Percentiles rank a stretch among this genome's conserved stretches.
Conservation (phyloP, 2,113 vertebrate species). For the Oryzias melastigma region DNA sequence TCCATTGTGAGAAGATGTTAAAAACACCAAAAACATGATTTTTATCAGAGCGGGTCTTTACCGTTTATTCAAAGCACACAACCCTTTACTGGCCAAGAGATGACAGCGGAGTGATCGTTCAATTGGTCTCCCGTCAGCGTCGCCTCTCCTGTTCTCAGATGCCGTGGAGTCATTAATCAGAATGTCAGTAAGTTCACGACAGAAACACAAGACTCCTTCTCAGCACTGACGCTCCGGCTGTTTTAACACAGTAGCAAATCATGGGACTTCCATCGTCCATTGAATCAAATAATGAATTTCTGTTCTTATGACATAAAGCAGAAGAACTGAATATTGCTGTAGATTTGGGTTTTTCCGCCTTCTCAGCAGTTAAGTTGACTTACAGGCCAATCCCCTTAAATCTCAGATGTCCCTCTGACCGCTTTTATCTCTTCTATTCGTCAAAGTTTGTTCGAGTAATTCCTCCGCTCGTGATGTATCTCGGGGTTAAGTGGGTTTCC, state of each 20-base stretch:
- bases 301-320: slow-evolving; percentile 20
- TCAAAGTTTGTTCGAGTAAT: slow-evolving; percentile 66
- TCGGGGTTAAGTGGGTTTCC: slow-evolving; percentile 69
- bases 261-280: slow-evolving; percentile 2
- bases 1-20: too few relatives aligned
- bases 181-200: neutral
- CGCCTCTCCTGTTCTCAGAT: neutral
- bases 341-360: slow-evolving; percentile 33
- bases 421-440: slow-evolving; percentile 68
- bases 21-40: too few relatives aligned
- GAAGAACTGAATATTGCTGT: slow-evolving; percentile 5
- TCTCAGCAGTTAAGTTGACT: slow-evolving; percentile 54
- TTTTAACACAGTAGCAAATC: slow-evolving; percentile 20
- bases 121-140: neutral
- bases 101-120: neutral
- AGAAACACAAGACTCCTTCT: neutral
- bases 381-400: slow-evolving; percentile 56
- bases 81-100: neutral
- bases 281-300: slow-evolving; percentile 9
- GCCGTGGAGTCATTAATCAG: neutral
- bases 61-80: neutral
- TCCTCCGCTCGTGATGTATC: slow-evolving; percentile 60
- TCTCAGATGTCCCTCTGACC: slow-evolving; percentile 39
- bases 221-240: neutral
- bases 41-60: too few relatives aligned